Base-by-base conservation (phyloP, 2,888 invertebrate species). In the Tortricodes alternella region DNA sequence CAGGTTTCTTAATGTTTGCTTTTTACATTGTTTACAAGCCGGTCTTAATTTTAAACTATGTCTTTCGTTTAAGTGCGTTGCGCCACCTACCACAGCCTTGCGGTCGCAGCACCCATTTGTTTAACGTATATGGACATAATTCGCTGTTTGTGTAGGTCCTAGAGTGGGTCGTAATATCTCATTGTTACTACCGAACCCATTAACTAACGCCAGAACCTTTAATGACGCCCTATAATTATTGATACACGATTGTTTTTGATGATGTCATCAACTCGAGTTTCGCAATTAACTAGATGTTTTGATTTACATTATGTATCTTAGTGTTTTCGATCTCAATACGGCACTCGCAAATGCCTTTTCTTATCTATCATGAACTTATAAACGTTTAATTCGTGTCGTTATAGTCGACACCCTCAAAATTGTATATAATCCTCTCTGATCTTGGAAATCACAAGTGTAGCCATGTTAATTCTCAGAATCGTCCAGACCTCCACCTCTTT, bases 21-120 rank as follows among this genome's bases (percentile, higher is more conserved):
- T 38, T 16, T 46, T 5, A 13, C 34, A 15, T 34, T 46, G 46
- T 34, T 29, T 19, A n/a, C 9, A 5, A 13, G n/a, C 18, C 29
- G n/a, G 11, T 44, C 16, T 41, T 24, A 15, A 13, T 18, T 41
- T 53, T 29, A 55, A 48, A n/a, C 48, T 41, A 44, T 29, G 27
- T 39, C 11, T 44, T 38, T 38, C 19, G 27, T 48, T 37, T 41
- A 21, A 34, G 34, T 49, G 35, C 41, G 73, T 80, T 80, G 71
- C 79, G 74, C 74, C 79, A 81, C 72, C 73, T 66, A 74, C 75
- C 72, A 77, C 80, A 83, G 85, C 84, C 86, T 85, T 85, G 83
- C 73, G 70, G 75, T 67, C 69, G 67, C 68, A 73, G 73, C 73
- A 73, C 76, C 76, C 76, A 76, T 83, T 86, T 79, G 79, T 80